phyloP scores from a whole-genome alignment of 2,113 vertebrate genomes.

The Neofelis nebulosa region DNA sequence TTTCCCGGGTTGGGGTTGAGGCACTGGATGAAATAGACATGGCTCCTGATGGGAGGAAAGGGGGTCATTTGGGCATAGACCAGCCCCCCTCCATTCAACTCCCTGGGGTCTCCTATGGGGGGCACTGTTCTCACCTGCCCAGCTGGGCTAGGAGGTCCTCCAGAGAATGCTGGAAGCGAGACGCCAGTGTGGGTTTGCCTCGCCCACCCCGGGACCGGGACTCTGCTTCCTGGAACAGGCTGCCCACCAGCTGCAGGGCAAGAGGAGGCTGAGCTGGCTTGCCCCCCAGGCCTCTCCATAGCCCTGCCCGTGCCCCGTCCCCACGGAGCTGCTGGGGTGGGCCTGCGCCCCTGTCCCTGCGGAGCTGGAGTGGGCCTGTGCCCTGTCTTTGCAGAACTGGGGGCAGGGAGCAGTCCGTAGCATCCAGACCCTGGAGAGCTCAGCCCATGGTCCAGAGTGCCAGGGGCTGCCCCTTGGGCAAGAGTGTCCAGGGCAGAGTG shows the following conservation, averaged over 20 bases:
- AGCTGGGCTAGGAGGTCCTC: slow-evolving; percentile 88
- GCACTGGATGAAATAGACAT: slow-evolving; percentile 90
- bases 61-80: not conserved
- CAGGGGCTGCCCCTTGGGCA: not conserved
- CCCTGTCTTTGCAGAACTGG: too few species aligned
- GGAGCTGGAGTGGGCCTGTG: too few species aligned
- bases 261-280: not conserved
- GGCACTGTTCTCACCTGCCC: slow-evolving; percentile 85
- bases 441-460: not conserved
- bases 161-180: slow-evolving; percentile 91
- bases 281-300: not conserved
- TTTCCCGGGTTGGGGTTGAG: slow-evolving; percentile 91
- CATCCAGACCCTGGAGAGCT: not conserved
- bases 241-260: slow-evolving; percentile 87
- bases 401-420: not conserved
- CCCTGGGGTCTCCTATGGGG: accelerated
- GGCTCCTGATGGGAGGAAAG: slow-evolving; percentile 85
- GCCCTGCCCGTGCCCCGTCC: not conserved
- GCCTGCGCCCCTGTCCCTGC: too few species aligned
- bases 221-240: slow-evolving; percentile 89
- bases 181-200: slow-evolving; percentile 84
- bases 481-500: too few species aligned
- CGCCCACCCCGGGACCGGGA: slow-evolving; percentile 79
- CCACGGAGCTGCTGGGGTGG: too few species aligned
- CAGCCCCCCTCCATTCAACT: not conserved